Conservation (phyloP, 2,113 vertebrate genomes). For the Crotalus tigris region DNA sequence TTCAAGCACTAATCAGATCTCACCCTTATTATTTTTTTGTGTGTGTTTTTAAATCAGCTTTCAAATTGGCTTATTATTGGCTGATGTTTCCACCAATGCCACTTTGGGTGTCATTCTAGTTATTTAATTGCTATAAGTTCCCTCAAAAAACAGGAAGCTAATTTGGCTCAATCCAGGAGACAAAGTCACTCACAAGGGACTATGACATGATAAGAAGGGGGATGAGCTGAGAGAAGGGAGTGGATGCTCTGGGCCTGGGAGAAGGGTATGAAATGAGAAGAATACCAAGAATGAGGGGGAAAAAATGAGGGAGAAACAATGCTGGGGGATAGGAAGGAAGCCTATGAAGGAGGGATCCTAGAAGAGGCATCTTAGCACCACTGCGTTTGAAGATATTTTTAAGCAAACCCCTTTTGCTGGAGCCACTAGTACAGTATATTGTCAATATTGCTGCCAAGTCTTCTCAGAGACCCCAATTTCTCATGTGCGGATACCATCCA, state of each 20-base stretch:
- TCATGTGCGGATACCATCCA: not conserved
- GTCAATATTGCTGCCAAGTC: not conserved
- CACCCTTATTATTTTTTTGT: not conserved
- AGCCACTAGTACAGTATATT: not conserved
- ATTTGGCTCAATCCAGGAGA: not conserved
- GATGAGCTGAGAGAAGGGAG: not conserved
- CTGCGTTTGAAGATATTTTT: not conserved
- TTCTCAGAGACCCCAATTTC: not conserved
- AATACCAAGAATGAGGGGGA: not conserved
- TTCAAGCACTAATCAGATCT: not conserved
- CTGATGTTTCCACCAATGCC: not conserved
- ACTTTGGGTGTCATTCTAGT: not conserved
- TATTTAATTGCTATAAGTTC: not conserved
- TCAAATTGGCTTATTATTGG: not conserved
- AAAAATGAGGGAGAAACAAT: not conserved
- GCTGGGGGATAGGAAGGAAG: not conserved
- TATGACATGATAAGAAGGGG: not conserved
- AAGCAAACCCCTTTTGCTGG: not conserved
- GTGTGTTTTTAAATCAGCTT: not conserved
- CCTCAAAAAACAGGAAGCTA: not conserved
- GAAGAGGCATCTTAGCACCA: not conserved
- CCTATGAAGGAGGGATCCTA: not conserved
- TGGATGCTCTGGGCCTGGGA: not conserved
- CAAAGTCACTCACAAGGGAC: not conserved
- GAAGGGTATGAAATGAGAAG: not conserved